Evolutionary conservation across 2,797 vertebrate species (phyloP).

Genomic region (Nyctibius grandis): DNA sequence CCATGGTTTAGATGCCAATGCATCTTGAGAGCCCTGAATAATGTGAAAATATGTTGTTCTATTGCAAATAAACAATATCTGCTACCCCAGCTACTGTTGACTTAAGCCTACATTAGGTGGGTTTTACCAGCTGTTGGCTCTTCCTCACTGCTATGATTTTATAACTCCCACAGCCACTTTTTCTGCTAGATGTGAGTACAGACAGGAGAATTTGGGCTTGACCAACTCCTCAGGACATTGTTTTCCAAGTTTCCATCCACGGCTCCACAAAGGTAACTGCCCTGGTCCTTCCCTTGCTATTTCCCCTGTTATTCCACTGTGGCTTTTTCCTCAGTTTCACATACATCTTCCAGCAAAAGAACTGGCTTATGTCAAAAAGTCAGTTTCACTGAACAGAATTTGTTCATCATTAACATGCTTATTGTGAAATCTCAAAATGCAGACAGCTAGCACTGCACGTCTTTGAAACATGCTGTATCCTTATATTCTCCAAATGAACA

Average conservation of each 20-base stretch:
- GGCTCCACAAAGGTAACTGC: rapidly evolving
- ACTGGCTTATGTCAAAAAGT: not conserved
- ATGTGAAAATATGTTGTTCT: not conserved
- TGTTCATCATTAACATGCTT: not conserved
- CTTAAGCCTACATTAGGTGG: not conserved
- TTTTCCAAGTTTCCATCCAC: not conserved
- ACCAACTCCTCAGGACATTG: not conserved
- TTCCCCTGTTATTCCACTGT: not conserved
- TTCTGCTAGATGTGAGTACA: not conserved
- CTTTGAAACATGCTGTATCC: not conserved
- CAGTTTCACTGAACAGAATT: not conserved
- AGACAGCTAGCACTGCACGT: not conserved
- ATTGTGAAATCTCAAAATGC: not conserved
- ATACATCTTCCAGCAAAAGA: not conserved
- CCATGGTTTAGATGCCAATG: not conserved
- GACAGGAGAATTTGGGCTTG: not conserved
- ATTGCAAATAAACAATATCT: not conserved
- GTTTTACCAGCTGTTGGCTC: not conserved
- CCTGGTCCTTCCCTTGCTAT: not conserved
- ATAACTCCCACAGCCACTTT: not conserved
- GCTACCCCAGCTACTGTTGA: not conserved
- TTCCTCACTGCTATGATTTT: not conserved
- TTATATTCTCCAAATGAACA: not conserved
- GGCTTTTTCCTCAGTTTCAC: not conserved
- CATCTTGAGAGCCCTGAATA: not conserved